phyloP scores from a whole-genome alignment of 2,797 vertebrate species.

The Zalophus californianus region DNA sequence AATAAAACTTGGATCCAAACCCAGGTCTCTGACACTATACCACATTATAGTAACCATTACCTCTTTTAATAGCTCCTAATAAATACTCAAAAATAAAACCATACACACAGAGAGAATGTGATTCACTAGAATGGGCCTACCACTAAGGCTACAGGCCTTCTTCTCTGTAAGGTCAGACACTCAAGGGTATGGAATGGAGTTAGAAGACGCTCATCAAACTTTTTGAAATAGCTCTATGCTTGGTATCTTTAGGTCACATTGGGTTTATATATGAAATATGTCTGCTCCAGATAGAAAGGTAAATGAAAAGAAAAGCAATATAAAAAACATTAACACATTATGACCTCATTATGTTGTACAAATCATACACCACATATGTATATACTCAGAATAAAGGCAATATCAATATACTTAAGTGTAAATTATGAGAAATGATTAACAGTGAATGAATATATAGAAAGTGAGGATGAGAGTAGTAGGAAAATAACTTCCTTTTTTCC shows the following conservation, averaged over 20 bases:
- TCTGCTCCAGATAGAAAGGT: not conserved
- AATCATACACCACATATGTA: not conserved
- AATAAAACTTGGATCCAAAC: slow-evolving; percentile 18
- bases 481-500: not conserved
- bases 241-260: not conserved
- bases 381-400: slow-evolving; percentile 10
- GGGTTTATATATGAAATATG: not conserved
- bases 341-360: not conserved
- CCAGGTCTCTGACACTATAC: not conserved
- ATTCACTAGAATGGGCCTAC: not conserved
- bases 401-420: not conserved
- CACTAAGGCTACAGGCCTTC: not conserved
- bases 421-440: slow-evolving; percentile 35
- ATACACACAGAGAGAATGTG: slow-evolving; percentile 5
- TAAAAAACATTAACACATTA: slow-evolving; percentile 8
- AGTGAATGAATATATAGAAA: slow-evolving; percentile 46
- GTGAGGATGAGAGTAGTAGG: not conserved
- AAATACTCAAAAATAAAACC: slow-evolving; percentile 25
- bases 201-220: not conserved
- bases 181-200: not conserved
- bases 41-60: not conserved
- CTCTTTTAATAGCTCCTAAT: not conserved
- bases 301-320: not conserved
- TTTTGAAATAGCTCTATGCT: slow-evolving; percentile 23
- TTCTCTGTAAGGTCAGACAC: slow-evolving; percentile 1